phyloP scores from a whole-genome alignment of 2,888 invertebrate genomes.

The Stenichneumon culpator region DNA sequence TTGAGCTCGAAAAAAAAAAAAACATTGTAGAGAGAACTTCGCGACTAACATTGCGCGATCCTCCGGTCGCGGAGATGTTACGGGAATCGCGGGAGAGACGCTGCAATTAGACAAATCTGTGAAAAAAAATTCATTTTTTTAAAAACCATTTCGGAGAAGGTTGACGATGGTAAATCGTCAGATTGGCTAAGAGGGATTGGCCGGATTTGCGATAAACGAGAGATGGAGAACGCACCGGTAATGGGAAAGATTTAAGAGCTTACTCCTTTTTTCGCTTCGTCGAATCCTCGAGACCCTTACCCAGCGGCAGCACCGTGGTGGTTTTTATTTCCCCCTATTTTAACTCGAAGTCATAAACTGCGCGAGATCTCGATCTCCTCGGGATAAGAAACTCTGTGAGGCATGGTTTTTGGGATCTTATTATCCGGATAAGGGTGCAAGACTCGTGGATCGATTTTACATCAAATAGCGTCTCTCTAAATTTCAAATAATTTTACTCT shows the following conservation, averaged over 20 bases:
- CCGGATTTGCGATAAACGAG: neutral
- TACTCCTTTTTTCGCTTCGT: slow-evolving; percentile 35
- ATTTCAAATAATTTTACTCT: neutral
- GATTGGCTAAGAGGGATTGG: slow-evolving; percentile 22
- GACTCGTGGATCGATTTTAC: slow-evolving; percentile 2
- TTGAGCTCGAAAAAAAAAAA: neutral
- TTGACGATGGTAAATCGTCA: slow-evolving; percentile 19
- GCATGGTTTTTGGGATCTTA: neutral
- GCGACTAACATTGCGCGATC: slow-evolving; percentile 64
- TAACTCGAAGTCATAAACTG: slow-evolving; percentile 9
- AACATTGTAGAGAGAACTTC: neutral
- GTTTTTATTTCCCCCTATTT: slow-evolving; percentile 3
- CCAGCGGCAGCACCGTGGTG: neutral
- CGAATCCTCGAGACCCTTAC: slow-evolving; percentile 4
- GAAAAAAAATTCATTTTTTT: slow-evolving; percentile 55
- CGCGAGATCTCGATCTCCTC: neutral
- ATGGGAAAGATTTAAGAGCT: slow-evolving; percentile 40
- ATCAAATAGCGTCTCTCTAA: neutral
- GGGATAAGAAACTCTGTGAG: slow-evolving; percentile 5
- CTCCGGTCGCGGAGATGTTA: slow-evolving; percentile 71
- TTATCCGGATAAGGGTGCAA: neutral
- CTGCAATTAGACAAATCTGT: slow-evolving; percentile 72
- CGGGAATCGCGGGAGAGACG: slow-evolving; percentile 55
- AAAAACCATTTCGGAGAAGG: slow-evolving; percentile 45
- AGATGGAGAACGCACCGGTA: slow-evolving; percentile 11